These are phyloP conservation scores for Mastacembelus armatus DNA, from an alignment of 2,797 vertebrate genomes.

Conservation along the genomic window DNA sequence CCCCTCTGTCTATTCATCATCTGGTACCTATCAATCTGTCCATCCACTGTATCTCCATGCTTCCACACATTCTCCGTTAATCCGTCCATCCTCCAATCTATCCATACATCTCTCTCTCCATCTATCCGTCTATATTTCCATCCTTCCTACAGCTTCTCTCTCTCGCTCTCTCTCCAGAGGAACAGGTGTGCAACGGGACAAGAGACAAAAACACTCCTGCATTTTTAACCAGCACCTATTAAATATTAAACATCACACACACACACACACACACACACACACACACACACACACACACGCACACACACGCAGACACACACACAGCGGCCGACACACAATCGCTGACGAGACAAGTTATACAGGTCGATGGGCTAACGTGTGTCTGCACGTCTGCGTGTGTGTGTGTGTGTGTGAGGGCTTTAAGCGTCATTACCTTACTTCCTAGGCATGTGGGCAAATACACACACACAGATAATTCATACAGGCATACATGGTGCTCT, in stretches of 20 bases:
- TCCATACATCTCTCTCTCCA: neutral
- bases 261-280: slow-evolving; percentile 46
- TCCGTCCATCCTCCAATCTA: neutral
- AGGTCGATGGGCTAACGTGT: slow-evolving; percentile 80
- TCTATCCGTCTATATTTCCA: neutral
- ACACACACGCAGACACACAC: no score
- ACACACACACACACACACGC: slow-evolving; percentile 38
- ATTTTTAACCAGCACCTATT: slow-evolving; percentile 80
- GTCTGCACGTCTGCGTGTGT: slow-evolving; percentile 68
- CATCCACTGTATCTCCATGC: neutral
- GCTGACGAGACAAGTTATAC: slow-evolving; percentile 80
- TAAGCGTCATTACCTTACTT: slow-evolving; percentile 69
- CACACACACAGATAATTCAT: slow-evolving; percentile 61
- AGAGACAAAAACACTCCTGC: slow-evolving; percentile 82
- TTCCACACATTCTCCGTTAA: neutral
- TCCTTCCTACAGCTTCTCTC: neutral
- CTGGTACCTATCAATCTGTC: neutral
- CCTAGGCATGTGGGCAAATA: slow-evolving; percentile 56
- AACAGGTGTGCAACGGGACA: slow-evolving; percentile 79
- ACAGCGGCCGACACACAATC: slow-evolving; percentile 52
- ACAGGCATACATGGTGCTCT: slow-evolving; percentile 58
- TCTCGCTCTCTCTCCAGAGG: slow-evolving; percentile 46
- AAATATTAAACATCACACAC: slow-evolving; percentile 78
- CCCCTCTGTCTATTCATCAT: no score
- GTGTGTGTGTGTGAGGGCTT: slow-evolving; percentile 52